These are phyloP conservation scores for Triops longicaudatus DNA, from an alignment of 1,140 invertebrate genomes.

Conservation along the genomic window DNA sequence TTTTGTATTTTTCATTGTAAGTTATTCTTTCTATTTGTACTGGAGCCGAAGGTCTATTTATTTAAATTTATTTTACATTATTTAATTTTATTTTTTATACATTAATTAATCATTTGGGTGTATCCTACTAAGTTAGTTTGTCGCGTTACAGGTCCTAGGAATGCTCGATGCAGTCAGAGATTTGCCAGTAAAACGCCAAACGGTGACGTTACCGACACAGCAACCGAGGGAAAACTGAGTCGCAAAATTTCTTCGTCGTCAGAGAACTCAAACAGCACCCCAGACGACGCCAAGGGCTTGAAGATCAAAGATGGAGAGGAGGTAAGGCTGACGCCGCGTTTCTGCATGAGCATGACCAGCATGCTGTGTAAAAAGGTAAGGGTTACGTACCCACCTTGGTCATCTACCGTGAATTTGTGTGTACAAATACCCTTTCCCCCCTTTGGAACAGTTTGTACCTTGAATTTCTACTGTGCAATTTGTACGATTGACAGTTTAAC, in stretches of 20 bases:
- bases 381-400: neutral
- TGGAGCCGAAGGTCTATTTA: no score
- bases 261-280: neutral
- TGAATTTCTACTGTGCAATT: no score
- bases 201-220: neutral
- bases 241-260: neutral
- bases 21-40: no score
- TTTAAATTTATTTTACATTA: no score
- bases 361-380: conserved; percentile 66
- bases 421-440: no score
- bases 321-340: conserved; percentile 57
- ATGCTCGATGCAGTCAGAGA: neutral
- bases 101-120: no score
- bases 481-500: neutral
- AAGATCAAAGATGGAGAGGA: conserved; percentile 37
- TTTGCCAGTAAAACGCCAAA: neutral
- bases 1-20: no score
- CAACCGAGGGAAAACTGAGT: neutral
- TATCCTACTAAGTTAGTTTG: no score
- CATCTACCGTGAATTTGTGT: neutral
- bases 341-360: conserved; percentile 57
- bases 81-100: no score
- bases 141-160: neutral
- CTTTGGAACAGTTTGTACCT: neutral
- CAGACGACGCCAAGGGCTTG: neutral